These are phyloP conservation scores for Pycnomerus fuliginosus DNA, from an alignment of 2,888 invertebrate genomes.

Conservation along the genomic window DNA sequence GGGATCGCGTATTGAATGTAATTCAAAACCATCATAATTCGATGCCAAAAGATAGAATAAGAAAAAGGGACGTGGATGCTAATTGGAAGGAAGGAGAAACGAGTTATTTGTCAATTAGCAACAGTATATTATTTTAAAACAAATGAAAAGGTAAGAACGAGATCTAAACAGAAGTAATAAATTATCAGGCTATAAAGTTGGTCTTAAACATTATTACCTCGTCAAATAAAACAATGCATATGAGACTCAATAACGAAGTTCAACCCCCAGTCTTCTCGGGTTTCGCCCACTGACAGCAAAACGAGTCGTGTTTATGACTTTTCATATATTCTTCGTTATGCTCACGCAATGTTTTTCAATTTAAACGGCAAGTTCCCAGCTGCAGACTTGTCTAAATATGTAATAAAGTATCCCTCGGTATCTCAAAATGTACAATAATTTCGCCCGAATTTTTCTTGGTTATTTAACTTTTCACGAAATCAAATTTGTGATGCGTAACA, in stretches of 20 bases:
- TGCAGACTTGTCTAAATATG: conserved; percentile 44
- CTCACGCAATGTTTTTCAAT: conserved; percentile 50
- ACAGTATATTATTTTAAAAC: background rate
- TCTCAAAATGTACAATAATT: conserved; percentile 28
- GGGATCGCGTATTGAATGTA: conserved; percentile 31
- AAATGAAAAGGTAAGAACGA: conserved; percentile 2
- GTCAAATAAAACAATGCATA: conserved; percentile 38
- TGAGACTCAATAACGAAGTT: conserved; percentile 30
- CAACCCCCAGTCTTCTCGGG: conserved; percentile 31
- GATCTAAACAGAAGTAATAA: conserved; percentile 30
- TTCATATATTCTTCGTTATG: conserved; percentile 42
- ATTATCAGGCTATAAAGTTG: conserved; percentile 37
- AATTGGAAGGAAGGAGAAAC: conserved; percentile 5
- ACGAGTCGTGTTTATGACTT: conserved; percentile 44
- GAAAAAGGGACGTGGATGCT: conserved; percentile 3
- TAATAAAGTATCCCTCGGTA: conserved; percentile 42
- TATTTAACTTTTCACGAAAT: conserved; percentile 31
- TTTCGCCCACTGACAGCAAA: conserved; percentile 40
- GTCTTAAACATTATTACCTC: conserved; percentile 33
- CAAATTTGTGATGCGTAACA: conserved; percentile 38
- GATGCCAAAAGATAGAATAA: conserved; percentile 21
- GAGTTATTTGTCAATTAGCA: conserved; percentile 9
- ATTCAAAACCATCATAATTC: conserved; percentile 23
- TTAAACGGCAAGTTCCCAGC: conserved; percentile 43
- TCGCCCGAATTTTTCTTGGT: conserved; percentile 31